Percentiles rank a stretch among this genome's conserved stretches.
These are phyloP conservation scores for Eulemur albifrons DNA, from an alignment of 2,797 vertebrate genomes.

Conservation along the genomic window DNA sequence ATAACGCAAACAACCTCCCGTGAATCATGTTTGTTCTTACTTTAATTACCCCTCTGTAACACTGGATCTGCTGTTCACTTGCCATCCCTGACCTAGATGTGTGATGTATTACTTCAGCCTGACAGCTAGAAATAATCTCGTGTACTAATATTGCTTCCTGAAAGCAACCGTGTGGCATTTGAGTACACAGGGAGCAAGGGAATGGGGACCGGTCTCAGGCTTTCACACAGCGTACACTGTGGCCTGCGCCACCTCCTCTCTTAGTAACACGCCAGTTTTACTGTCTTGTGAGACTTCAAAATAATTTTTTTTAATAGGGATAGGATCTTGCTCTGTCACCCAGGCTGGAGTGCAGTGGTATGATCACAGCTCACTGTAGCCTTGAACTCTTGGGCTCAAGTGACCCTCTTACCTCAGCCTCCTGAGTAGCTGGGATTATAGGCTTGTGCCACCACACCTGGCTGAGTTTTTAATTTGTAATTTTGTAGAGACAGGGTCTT, in stretches of 20 bases:
- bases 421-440: background rate
- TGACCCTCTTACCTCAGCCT: background rate
- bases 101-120: background rate
- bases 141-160: background rate
- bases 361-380: background rate
- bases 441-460: background rate
- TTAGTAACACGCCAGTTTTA: background rate
- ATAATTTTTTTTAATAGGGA: background rate
- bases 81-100: background rate
- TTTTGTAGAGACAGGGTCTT: too few species aligned
- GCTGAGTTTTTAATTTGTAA: too few species aligned
- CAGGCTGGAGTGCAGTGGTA: background rate
- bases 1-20: background rate
- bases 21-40: conserved; percentile 7
- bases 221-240: background rate
- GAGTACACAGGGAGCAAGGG: background rate
- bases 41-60: conserved; percentile 30
- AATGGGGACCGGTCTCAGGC: background rate
- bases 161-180: background rate
- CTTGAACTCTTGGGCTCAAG: background rate
- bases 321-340: background rate
- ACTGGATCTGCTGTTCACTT: conserved; percentile 3
- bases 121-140: background rate
- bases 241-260: background rate
- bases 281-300: background rate